Base-by-base conservation (phyloP, 2,797 vertebrate species). In the Falco rusticolus region DNA sequence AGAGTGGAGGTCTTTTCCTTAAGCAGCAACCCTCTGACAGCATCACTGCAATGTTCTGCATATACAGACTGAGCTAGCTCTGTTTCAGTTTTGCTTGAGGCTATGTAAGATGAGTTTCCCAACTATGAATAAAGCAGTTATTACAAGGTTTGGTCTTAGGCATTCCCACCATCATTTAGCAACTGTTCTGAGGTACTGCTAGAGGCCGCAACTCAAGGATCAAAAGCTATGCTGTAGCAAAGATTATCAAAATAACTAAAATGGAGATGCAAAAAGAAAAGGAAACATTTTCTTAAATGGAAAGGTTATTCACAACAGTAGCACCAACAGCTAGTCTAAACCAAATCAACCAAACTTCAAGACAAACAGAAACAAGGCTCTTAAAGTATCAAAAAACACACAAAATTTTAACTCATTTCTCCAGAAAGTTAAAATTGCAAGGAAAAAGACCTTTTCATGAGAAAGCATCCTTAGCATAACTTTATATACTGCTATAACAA, bases 321-420 rank as follows among this genome's bases (percentile, higher is more conserved):
- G 51, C 6, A 85, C 50, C 33, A n/a, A 69, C 3, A 84, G 65
- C n/a, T 54, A 24, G 41, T 22, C 64, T 74, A 24, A 92, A 84
- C 11, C 16, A 25, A 63, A 54, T 10, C 28, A 56, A 83, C 6
- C 21, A 6, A 76, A 79, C 47, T 51, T 48, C 75, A 50, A 51
- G 75, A 5, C 31, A 50, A 80, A 86, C 17, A 72, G 39, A 69
- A 78, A 51, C 6, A 3, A 0, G 3, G 37, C 51, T 54, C 61
- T 51, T 31, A 15, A 29, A 69, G 13, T 2, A 50, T 0, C 43
- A 63, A 53, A 92, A 72, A 54, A 1, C 0, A 0, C 1, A 20
- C 68, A n/a, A 50, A 61, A 75, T 29, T 33, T 41, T 22, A 54
- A 34, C 16, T 48, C 4, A 3, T 41, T 88, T 78, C 39, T 64